Conservation (phyloP, 2,113 vertebrate genomes). For the Elephantulus edwardii region DNA sequence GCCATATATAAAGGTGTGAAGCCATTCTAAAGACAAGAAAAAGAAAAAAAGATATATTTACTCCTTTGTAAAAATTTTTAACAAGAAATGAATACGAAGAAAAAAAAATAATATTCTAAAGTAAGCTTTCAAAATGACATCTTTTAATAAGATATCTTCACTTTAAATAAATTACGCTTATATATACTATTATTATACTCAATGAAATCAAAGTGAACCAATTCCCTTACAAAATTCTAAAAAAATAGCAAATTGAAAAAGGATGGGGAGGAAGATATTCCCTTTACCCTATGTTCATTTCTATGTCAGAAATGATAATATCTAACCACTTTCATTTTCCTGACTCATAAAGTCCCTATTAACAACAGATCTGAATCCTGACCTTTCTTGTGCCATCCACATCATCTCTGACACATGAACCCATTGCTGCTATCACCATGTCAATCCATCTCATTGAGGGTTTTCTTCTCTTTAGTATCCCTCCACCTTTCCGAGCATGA, state of each 20-base stretch:
- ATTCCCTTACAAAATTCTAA: background rate
- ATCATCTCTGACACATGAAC: no score
- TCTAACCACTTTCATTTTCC: no score
- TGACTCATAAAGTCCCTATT: no score
- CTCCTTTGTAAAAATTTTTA: background rate
- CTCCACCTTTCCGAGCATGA: no score
- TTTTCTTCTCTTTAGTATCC: no score
- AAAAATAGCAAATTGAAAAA: background rate
- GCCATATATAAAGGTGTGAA: slow-evolving; percentile 99
- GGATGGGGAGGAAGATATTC: background rate
- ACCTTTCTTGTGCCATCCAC: no score
- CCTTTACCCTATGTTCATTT: background rate
- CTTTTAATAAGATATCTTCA: background rate
- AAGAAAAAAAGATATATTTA: background rate
- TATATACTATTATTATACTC: background rate
- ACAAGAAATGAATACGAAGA: background rate
- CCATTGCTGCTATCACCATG: no score
- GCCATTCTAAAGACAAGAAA: slow-evolving; percentile 90
- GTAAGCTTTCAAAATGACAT: background rate
- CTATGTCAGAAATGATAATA: background rate
- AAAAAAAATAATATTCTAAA: background rate
- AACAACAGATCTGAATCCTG: no score
- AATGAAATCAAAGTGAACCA: background rate
- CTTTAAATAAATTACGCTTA: background rate
- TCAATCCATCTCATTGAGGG: no score